Evolutionary conservation across 2,797 vertebrate species (phyloP), one percentile per base, ranked within the genome.

Genomic region (Hypotaenidia okinawae): DNA sequence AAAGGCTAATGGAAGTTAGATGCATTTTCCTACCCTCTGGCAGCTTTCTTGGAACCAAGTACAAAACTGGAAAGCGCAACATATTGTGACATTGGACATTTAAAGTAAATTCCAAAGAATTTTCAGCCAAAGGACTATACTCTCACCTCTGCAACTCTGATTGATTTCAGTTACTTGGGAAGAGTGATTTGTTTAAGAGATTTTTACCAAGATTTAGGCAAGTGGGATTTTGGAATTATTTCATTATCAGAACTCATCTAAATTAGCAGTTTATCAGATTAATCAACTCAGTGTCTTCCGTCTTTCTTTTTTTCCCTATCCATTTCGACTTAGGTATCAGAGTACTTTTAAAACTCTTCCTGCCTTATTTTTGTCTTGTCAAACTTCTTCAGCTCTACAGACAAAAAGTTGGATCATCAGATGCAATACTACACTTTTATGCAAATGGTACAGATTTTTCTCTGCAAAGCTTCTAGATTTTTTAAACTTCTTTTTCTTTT

Each of bases 1-100:
- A 96, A 96, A 96, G 92, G 93, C 88, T 95, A 96, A 97, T 95
- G 70, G 84, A 96, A 96, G 91, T 92, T 82, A 84, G 57, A 77
- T 72, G 69, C 33, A 41, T 90, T 96, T 95, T 87, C 76, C 68
- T 96, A 86, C 92, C 89, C 87, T 96, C 73, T 80, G 74, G 55
- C 84, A 80, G 81, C 45, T 91, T 90, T 88, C 76, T 86, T 87
- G 68, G 79, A 96, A 95, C 62, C 9, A 89, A 73, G 84, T 93
- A 81, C 18, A 52, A 88, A 95, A 91, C 49, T 75, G 74, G 76
- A 91, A 90, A 94, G 18, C 52, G 57, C 45, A 91, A 43, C 9
- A 3, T 84, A 58, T 83, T 90, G 57, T 63, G 68, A 74, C 61
- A 58, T 35, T 74, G 61, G 52, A 45, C 54, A 51, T 94, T 89